Conservation (phyloP, 2,888 invertebrate genomes). For the Pollenia angustigena region DNA sequence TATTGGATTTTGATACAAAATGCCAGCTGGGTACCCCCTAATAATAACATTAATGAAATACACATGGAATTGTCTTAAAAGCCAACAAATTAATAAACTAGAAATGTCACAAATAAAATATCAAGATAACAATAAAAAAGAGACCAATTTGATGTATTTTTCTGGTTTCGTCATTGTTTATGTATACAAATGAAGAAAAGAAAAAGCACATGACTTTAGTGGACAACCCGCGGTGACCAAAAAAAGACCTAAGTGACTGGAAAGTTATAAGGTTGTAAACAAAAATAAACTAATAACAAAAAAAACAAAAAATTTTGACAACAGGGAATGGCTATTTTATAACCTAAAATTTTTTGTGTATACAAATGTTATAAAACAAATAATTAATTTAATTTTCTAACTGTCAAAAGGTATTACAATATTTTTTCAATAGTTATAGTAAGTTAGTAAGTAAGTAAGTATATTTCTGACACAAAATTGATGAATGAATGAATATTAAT, state of each 20-base stretch:
- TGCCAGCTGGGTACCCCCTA: too few relatives aligned
- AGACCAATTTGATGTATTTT: not conserved
- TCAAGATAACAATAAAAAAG: conserved; percentile 10
- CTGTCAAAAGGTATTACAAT: conserved; percentile 28
- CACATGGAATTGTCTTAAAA: not conserved
- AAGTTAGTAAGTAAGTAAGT: not conserved
- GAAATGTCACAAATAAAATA: not conserved
- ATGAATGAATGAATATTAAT: conserved; percentile 10
- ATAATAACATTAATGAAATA: too few relatives aligned
- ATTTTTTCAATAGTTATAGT: not conserved
- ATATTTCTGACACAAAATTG: not conserved
- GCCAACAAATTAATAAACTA: not conserved
- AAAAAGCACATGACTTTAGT: not conserved
- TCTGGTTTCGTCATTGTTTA: not conserved
- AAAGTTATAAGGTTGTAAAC: conserved; percentile 6
- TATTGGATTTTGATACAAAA: too few relatives aligned
- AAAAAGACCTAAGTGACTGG: conserved; percentile 31
- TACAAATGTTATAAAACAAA: not conserved
- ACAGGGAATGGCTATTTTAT: not conserved
- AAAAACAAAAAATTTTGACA: not conserved
- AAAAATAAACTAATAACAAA: not conserved
- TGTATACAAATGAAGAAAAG: not conserved
- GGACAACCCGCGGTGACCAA: conserved; percentile 42
- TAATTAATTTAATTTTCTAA: conserved; percentile 59
- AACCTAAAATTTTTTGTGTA: not conserved